Conservation (phyloP, 2,888 invertebrate species). For the Hirtodrosophila cameraria region DNA sequence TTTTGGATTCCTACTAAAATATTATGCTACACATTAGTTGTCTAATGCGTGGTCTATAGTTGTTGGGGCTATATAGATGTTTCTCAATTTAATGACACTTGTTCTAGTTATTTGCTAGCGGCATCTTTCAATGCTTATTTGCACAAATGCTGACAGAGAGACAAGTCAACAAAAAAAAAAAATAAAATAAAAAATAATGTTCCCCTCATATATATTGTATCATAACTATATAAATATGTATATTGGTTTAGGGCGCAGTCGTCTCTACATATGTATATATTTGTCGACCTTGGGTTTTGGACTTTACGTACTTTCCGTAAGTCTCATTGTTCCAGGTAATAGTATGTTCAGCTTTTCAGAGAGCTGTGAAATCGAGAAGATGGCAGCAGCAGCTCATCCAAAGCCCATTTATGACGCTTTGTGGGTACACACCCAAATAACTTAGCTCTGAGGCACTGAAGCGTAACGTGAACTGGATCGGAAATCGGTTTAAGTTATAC, state of each 20-base stretch:
- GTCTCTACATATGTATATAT: background rate
- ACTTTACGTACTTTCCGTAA: constrained; percentile 22
- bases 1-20: constrained; percentile 14
- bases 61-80: constrained; percentile 23
- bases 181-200: no score
- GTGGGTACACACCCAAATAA: constrained; percentile 52
- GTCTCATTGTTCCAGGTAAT: constrained; percentile 34
- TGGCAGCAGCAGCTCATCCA: constrained; percentile 11
- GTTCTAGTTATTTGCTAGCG: constrained; percentile 46
- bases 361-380: constrained; percentile 18
- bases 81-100: constrained; percentile 60
- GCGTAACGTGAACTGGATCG: constrained; percentile 64
- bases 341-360: no score
- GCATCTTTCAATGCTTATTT: constrained; percentile 50
- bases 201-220: constrained; percentile 21
- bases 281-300: constrained; percentile 42
- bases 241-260: constrained; percentile 42
- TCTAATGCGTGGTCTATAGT: constrained; percentile 8
- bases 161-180: constrained; percentile 23
- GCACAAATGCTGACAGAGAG: constrained; percentile 48
- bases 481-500: constrained; percentile 50
- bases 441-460: constrained; percentile 42
- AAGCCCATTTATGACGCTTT: constrained; percentile 24
- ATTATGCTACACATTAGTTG: background rate
- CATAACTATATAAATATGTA: background rate